phyloP scores from a whole-genome alignment of 1,140 invertebrate genomes.

The Drosophila seguyi region DNA sequence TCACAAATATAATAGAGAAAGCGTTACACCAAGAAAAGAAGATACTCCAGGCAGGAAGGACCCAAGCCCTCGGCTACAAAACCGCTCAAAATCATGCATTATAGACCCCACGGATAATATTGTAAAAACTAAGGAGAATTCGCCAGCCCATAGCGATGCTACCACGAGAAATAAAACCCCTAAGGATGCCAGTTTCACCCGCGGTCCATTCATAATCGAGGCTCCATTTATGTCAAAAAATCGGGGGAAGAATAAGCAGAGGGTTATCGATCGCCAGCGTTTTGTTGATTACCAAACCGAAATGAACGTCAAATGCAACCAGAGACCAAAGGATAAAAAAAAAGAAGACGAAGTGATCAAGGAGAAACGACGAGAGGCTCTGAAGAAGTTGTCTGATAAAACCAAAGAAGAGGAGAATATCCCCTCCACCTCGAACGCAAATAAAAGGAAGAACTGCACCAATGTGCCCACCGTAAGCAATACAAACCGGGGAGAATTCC shows the following conservation, averaged over 20 bases:
- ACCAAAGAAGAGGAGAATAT: not conserved
- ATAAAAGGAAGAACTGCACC: conserved; percentile 31
- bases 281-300: conserved; percentile 13
- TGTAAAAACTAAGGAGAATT: conserved; percentile 39
- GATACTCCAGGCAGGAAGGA: not conserved
- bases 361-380: conserved; percentile 60
- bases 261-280: conserved; percentile 37
- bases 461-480: conserved; percentile 39
- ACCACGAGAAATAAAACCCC: too few relatives aligned
- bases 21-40: not conserved
- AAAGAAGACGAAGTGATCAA: conserved; percentile 41
- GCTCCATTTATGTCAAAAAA: conserved; percentile 55
- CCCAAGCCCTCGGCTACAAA: not conserved
- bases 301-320: not conserved
- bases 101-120: not conserved
- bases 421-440: not conserved
- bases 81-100: conserved; percentile 2
- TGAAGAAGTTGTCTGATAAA: conserved; percentile 64
- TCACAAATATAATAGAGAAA: not conserved
- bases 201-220: conserved; percentile 50
- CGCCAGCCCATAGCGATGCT: not conserved
- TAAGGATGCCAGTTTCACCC: not conserved
- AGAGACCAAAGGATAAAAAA: conserved; percentile 58
- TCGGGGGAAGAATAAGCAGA: conserved; percentile 46
- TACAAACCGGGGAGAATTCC: conserved; percentile 69